Percentiles rank a stretch among this genome's conserved stretches.
These are phyloP conservation scores for Drosophila neocordata DNA, from an alignment of 1,140 invertebrate genomes.

Conservation along the genomic window DNA sequence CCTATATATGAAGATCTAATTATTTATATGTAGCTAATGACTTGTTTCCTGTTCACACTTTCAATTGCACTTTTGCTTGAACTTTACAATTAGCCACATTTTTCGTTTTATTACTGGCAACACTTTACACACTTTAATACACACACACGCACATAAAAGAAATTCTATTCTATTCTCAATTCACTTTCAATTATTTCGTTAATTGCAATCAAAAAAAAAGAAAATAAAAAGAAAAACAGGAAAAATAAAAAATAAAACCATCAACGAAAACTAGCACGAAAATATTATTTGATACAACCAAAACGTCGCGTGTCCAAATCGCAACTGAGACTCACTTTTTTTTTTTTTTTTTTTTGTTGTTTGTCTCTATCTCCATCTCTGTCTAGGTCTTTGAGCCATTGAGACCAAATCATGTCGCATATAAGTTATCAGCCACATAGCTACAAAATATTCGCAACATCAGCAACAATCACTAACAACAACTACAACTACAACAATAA, in stretches of 20 bases:
- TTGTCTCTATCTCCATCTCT: conserved; percentile 7
- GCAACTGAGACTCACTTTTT: conserved; percentile 50
- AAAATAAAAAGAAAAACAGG: neutral
- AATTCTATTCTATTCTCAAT: neutral
- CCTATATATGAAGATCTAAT: neutral
- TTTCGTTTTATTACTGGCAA: conserved; percentile 27
- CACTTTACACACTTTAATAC: no score
- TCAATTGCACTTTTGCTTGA: conserved; percentile 53
- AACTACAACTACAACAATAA: conserved; percentile 30
- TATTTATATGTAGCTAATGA: conserved; percentile 1
- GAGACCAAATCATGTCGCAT: conserved; percentile 42
- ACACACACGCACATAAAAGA: no score
- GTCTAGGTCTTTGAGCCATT: conserved; percentile 42
- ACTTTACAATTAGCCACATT: conserved; percentile 54
- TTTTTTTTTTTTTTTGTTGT: conserved; percentile 15
- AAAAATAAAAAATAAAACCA: neutral
- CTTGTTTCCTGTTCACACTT: conserved; percentile 11
- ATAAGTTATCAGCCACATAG: conserved; percentile 26
- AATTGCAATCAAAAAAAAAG: conserved; percentile 6
- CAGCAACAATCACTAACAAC: conserved; percentile 31
- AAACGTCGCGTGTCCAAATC: conserved; percentile 58
- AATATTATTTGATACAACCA: conserved; percentile 46
- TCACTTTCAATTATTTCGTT: conserved; percentile 40
- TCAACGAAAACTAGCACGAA: conserved; percentile 14
- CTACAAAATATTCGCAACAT: conserved; percentile 16